Percentiles rank a stretch among this genome's conserved stretches.
Evolutionary conservation across 2,888 invertebrate species (phyloP).

Genomic region (Aelia acuminata): DNA sequence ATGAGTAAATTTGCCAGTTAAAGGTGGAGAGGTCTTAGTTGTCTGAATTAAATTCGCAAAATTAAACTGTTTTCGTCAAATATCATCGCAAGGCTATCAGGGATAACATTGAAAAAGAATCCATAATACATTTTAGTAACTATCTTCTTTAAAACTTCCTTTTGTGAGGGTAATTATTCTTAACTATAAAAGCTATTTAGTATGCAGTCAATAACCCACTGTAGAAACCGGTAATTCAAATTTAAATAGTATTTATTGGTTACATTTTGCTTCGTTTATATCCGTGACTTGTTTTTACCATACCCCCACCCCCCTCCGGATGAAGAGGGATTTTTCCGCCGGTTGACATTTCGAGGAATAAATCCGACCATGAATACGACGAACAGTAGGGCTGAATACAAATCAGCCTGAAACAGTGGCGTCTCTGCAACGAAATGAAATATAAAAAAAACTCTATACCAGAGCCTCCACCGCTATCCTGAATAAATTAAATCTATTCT

Average conservation of each 20-base stretch:
- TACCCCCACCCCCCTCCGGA: neutral
- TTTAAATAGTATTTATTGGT: neutral
- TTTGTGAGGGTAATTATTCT: neutral
- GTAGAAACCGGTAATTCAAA: neutral
- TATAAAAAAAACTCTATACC: constrained; percentile 8
- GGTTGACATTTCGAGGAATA: constrained; percentile 27
- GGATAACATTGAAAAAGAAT: too few species aligned
- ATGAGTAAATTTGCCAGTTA: too few species aligned
- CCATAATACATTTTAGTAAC: too few species aligned
- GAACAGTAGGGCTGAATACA: constrained; percentile 27
- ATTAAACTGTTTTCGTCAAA: too few species aligned
- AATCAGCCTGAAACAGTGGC: constrained; percentile 33
- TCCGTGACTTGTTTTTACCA: constrained; percentile 8
- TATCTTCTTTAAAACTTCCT: too few species aligned
- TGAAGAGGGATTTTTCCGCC: constrained; percentile 8
- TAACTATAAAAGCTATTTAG: neutral
- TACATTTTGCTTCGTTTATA: neutral
- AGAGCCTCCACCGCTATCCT: neutral
- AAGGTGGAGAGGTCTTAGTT: too few species aligned
- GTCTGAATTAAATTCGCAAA: too few species aligned
- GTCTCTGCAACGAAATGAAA: neutral
- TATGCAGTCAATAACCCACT: neutral
- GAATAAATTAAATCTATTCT: constrained; percentile 42
- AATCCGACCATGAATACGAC: constrained; percentile 37
- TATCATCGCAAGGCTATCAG: too few species aligned